Evolutionary conservation across 2,888 invertebrate genomes (phyloP).

Genomic region (Sialis lutaria): DNA sequence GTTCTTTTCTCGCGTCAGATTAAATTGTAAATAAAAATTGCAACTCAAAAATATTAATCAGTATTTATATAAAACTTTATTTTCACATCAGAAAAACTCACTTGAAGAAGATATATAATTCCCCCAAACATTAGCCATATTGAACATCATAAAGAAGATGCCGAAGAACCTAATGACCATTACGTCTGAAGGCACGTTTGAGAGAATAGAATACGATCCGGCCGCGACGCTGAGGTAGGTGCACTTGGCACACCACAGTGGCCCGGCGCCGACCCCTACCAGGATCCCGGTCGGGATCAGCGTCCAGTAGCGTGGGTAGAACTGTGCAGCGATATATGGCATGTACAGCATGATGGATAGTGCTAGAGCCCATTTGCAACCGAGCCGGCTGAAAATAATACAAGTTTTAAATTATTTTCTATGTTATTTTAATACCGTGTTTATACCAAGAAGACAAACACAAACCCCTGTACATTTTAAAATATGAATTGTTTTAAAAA

Average conservation of each 20-base stretch:
- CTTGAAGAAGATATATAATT: conserved; percentile 45
- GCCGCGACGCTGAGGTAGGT: conserved; percentile 50
- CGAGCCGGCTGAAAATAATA: conserved; percentile 34
- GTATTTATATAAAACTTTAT: neutral
- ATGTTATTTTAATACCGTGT: too few relatives aligned
- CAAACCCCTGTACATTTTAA: too few relatives aligned
- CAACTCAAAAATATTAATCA: too few relatives aligned
- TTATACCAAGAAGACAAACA: too few relatives aligned
- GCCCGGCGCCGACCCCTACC: conserved; percentile 46
- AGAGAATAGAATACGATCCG: conserved; percentile 36
- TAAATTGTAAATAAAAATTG: too few relatives aligned
- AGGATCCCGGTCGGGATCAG: conserved; percentile 42
- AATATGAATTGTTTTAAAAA: too few relatives aligned
- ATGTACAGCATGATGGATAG: conserved; percentile 44
- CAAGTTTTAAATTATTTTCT: neutral
- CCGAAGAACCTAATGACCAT: conserved; percentile 50
- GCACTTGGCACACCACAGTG: conserved; percentile 54
- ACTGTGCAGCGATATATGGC: conserved; percentile 49
- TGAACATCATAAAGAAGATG: conserved; percentile 56
- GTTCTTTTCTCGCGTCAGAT: too few relatives aligned
- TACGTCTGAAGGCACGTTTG: conserved; percentile 33
- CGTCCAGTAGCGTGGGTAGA: conserved; percentile 43
- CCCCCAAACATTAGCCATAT: conserved; percentile 51
- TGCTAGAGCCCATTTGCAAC: conserved; percentile 50
- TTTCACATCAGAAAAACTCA: conserved; percentile 15